These are phyloP conservation scores for Xestia c-nigrum DNA, from an alignment of 2,888 invertebrate genomes.

Conservation along the genomic window DNA sequence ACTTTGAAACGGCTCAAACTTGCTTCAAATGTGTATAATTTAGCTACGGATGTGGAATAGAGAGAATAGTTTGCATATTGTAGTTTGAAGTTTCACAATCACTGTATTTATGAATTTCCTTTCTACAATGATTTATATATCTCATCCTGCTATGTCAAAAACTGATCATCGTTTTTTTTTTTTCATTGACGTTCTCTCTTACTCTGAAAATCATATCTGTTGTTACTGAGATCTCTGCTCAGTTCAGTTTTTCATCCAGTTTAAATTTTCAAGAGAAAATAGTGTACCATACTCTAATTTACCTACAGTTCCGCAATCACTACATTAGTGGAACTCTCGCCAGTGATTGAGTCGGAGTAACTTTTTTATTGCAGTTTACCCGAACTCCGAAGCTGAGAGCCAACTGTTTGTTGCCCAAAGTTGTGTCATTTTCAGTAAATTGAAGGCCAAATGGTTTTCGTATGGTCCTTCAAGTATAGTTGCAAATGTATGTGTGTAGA, in stretches of 20 bases:
- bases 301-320: constrained; percentile 44
- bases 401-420: constrained; percentile 41
- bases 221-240: background rate
- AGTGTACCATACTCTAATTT: constrained; percentile 42
- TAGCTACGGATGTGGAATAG: constrained; percentile 31
- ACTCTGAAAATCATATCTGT: background rate
- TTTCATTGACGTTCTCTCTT: background rate
- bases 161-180: background rate
- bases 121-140: background rate
- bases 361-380: constrained; percentile 57
- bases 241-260: background rate
- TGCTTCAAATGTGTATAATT: constrained; percentile 54
- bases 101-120: constrained; percentile 23
- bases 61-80: constrained; percentile 48
- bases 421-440: constrained; percentile 27
- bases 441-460: constrained; percentile 35
- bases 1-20: constrained; percentile 41
- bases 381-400: constrained; percentile 22
- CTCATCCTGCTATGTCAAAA: background rate
- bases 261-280: constrained; percentile 5
- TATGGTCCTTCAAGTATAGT: background rate
- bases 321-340: constrained; percentile 28
- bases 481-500: background rate
- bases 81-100: constrained; percentile 48
- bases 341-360: constrained; percentile 34